Conservation (phyloP, 2,113 vertebrate species). For the Nothocercus julius region DNA sequence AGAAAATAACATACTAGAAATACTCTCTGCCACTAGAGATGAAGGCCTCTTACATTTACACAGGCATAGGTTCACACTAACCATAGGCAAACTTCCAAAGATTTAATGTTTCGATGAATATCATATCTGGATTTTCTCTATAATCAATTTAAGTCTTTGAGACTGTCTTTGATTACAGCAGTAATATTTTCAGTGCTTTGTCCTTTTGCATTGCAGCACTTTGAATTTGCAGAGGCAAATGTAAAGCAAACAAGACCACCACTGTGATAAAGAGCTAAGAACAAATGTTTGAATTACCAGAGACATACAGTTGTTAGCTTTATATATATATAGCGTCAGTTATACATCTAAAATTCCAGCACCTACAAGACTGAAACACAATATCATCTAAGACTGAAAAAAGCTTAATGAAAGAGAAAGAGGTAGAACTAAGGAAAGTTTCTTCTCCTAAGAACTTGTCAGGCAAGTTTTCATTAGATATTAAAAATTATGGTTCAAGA, state of each 20-base stretch:
- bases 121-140: background rate
- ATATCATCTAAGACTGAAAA: background rate
- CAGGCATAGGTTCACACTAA: background rate
- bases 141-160: background rate
- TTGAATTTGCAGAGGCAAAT: background rate
- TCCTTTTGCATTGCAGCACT: background rate
- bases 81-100: background rate
- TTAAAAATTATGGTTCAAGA: background rate
- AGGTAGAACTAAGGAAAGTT: background rate
- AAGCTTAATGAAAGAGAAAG: background rate
- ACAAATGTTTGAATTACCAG: background rate
- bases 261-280: background rate
- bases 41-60: background rate
- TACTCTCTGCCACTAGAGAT: background rate
- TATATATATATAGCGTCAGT: background rate
- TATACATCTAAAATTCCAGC: background rate
- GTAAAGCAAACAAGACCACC: background rate
- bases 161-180: background rate
- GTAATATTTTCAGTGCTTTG: background rate
- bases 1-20: background rate
- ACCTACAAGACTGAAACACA: background rate
- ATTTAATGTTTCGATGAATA: background rate
- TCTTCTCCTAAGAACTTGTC: background rate
- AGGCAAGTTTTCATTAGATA: background rate
- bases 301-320: background rate